Base-by-base conservation (phyloP, 2,113 vertebrate species). In the Ptilorrhoa leucosticta region DNA sequence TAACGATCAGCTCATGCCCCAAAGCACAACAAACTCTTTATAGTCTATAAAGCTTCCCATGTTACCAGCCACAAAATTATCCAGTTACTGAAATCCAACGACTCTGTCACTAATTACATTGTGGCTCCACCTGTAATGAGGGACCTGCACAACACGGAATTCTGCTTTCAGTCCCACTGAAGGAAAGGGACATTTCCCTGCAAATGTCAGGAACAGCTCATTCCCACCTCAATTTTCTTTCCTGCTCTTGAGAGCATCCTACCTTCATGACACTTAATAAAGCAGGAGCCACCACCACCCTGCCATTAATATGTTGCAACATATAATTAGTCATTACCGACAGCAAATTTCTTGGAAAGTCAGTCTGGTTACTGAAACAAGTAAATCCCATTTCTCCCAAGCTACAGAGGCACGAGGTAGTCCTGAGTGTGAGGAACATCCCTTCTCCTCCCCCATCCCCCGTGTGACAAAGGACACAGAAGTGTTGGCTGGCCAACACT, bases 21-120 rank as follows among this genome's bases (percentile, higher is more conserved):
- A 79, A 40, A 94, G 94, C 85, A 37, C n/a, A 90, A 88, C 79
- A 83, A 94, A 95, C 63, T 87, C 90, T 91, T 96, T 89, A 91
- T 15, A 91, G 89, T 48, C 94, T 71, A 66, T 93, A 94, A 93
- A 96, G 64, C 39, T 83, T 89, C 65, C 90, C 85, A 44, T 40
- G 47, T 33, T 86, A 94, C 50, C 79, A 66, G 82, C 85, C 90
- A 90, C 88, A 66, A 90, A 88, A 95, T 88, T 73, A 95, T 30
- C 68, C 83, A 81, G 93, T 70, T 81, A 73, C 85, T 88, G 75
- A 96, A 96, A 92, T 44, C 75, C 79, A 91, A 57, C 63, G 58
- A 19, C 75, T 77, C 91, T 44, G 78, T 64, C 85, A 63, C 90
- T 96, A 95, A 96, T 88, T 88, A 81, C 39, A 45, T 3, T 3